Conservation (phyloP, 2,797 vertebrate species). For the Tragopan temminckii region DNA sequence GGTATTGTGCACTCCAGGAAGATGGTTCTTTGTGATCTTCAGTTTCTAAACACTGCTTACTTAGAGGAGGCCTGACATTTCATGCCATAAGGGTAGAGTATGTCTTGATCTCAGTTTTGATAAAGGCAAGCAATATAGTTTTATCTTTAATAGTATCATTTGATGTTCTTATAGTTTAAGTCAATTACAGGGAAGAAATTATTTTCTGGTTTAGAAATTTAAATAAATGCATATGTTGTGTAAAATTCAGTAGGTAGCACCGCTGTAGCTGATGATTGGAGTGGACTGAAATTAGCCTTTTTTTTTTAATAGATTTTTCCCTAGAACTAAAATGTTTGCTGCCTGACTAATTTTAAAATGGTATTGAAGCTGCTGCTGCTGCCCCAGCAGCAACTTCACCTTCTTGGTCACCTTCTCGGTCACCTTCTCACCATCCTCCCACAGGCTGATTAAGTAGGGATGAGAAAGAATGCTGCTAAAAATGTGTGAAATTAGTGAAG, state of each 20-base stretch:
- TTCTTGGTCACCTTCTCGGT: too few species aligned
- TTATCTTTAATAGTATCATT: neutral
- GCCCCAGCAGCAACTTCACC: too few species aligned
- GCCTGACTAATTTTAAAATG: neutral
- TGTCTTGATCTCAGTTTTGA: neutral
- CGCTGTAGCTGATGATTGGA: neutral
- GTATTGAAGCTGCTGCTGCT: neutral
- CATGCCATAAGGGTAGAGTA: neutral
- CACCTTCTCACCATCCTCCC: too few species aligned
- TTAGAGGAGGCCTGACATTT: neutral
- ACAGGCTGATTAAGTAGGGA: neutral
- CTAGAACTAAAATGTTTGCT: neutral
- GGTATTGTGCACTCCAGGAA: neutral
- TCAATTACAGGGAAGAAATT: neutral
- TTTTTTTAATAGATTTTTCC: neutral
- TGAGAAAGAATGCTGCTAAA: neutral
- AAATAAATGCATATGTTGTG: neutral
- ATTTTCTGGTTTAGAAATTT: neutral
- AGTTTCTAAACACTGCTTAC: neutral
- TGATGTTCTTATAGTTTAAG: neutral
- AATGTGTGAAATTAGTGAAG: neutral
- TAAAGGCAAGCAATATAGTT: neutral
- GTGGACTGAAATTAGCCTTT: neutral
- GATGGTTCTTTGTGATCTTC: neutral
- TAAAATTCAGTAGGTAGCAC: neutral